Evolutionary conservation across 2,113 vertebrate genomes (phyloP).

Genomic region (Notothenia coriiceps): DNA sequence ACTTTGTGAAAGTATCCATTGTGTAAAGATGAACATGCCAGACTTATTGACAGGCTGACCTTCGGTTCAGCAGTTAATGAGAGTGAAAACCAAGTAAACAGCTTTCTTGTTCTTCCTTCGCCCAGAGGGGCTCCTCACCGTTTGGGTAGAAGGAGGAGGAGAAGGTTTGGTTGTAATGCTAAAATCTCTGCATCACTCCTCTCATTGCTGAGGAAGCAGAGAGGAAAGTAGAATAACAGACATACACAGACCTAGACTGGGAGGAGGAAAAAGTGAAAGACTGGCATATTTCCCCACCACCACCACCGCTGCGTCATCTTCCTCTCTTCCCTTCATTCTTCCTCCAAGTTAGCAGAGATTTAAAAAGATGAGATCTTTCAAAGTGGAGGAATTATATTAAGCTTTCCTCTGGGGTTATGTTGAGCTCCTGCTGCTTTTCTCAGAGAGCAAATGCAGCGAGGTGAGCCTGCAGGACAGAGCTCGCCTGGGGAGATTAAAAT

Average conservation of each 20-base stretch:
- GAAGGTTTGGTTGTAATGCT: background rate
- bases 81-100: constrained; percentile 65
- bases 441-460: constrained; percentile 43
- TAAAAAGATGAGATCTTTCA: constrained; percentile 59
- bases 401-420: constrained; percentile 53
- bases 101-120: constrained; percentile 31
- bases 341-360: constrained; percentile 57
- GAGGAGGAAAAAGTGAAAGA: background rate
- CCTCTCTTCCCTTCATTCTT: constrained; percentile 11
- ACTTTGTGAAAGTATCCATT: constrained; percentile 39
- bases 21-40: constrained; percentile 34
- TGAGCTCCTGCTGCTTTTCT: constrained; percentile 57
- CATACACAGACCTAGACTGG: no score
- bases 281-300: constrained; percentile 10
- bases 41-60: constrained; percentile 61
- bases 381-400: constrained; percentile 63
- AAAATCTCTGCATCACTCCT: constrained; percentile 15
- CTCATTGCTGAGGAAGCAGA: constrained; percentile 39
- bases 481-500: constrained; percentile 70
- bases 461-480: constrained; percentile 60
- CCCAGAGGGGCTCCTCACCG: constrained; percentile 18
- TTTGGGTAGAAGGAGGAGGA: constrained; percentile 14
- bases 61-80: constrained; percentile 64
- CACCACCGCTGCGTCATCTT: background rate
- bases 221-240: background rate